A percentile compares a stretch with the other conserved stretches of the same genome.
Conservation (phyloP, 2,797 vertebrate genomes). For the Euphonia xanthogaster region DNA sequence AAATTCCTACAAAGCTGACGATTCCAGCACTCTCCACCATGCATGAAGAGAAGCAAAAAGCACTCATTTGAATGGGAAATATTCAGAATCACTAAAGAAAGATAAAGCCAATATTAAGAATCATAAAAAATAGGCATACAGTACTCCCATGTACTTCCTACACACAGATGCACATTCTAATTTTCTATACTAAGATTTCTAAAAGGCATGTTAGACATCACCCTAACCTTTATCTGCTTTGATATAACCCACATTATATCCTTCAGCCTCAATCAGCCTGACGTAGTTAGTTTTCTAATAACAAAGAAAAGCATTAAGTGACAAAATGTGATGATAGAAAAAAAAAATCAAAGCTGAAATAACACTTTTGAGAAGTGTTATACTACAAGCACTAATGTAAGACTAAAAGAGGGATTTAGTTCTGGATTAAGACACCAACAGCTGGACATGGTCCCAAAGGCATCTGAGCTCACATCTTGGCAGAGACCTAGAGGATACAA, state of each 20-base stretch:
- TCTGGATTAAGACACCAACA: not conserved
- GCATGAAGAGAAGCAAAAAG: not conserved
- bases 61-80: not conserved
- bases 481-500: not conserved
- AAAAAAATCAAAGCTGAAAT: not conserved
- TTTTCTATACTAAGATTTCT: not conserved
- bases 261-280: not conserved
- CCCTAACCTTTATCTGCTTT: not conserved
- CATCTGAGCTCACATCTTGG: not conserved
- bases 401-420: not conserved
- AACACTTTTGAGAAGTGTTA: not conserved
- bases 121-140: not conserved
- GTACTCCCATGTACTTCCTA: not conserved
- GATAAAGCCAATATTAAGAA: not conserved
- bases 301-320: not conserved
- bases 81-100: not conserved
- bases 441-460: not conserved
- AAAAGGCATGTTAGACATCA: not conserved
- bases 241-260: not conserved
- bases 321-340: not conserved
- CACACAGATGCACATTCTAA: not conserved
- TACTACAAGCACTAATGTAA: not conserved
- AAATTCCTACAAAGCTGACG: not conserved
- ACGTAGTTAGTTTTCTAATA: accelerated
- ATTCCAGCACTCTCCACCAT: not conserved